These are phyloP conservation scores for Rallus crepitans DNA, from an alignment of 2,797 vertebrate genomes.

Conservation along the genomic window DNA sequence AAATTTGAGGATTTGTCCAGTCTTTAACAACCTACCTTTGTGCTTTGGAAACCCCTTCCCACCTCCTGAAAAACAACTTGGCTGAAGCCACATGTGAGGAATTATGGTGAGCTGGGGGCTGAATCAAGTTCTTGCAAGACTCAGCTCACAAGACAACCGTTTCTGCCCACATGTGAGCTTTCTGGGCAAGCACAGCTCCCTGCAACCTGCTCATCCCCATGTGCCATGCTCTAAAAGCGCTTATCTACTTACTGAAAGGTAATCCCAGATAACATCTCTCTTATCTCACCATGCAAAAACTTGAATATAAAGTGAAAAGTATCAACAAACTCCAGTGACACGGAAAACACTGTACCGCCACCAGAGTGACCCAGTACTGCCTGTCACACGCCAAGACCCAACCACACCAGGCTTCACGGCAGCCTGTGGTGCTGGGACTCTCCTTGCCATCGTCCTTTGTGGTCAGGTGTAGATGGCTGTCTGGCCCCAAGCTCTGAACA, in stretches of 20 bases:
- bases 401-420: fast-evolving
- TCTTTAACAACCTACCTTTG: not conserved
- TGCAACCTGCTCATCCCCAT: not conserved
- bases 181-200: not conserved
- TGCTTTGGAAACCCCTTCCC: not conserved
- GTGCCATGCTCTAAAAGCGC: fast-evolving
- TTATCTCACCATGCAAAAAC: not conserved
- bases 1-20: not conserved
- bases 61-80: not conserved
- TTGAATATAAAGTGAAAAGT: not conserved
- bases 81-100: not conserved
- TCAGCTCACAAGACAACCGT: not conserved
- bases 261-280: not conserved
- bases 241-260: not conserved
- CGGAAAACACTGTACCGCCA: not conserved
- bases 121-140: not conserved
- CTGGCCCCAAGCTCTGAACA: not conserved
- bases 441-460: not conserved
- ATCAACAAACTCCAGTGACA: slow-evolving; percentile 1
- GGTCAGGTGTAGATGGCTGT: not conserved
- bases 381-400: not conserved
- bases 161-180: not conserved
- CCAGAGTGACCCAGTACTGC: fast-evolving
- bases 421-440: fast-evolving
- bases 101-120: not conserved